Base-by-base conservation (phyloP, 2,113 vertebrate species). In the Corydoras sp. region DNA sequence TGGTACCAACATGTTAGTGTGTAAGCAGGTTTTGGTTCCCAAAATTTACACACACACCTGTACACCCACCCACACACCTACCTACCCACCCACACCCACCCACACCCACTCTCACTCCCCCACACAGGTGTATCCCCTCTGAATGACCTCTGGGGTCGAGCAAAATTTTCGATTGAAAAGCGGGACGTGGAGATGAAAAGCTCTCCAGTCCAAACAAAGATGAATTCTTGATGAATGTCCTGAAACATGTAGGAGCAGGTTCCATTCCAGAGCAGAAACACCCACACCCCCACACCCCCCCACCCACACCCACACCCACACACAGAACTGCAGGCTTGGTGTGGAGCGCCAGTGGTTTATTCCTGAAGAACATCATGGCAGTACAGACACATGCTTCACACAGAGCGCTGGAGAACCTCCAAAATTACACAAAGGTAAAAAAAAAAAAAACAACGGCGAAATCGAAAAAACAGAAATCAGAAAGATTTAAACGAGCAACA, bases 401-500 rank as follows among this genome's bases (percentile, higher is more conserved):
- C 51, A 64, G 71, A 74, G 75, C 62, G 54, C 58, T 59, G 29
- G 72, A 67, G 61, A 62, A 61, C 74, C 10, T 35, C 31, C 32
- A 1, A 68, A 72, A 74, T 80, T 54, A 60, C 74, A 69, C 58
- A 76, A 56, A 76, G 69, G 56, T 71, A 80, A 80, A 82, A 79
- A 72, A 81, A 73, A 61, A 63, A 81, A 74, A 59, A 70, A 78
- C 64, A 24, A 24, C 18, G 18, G 18, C 18, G 18, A 24, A 24
- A 80, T 69, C 55, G 70, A 74, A 60, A 73, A 74, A 56, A 58
- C 48, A 54, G 30, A 74, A 11, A 70, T 76, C 56, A 72, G 71
- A 61, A 61, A 49, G 58, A 78, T 82, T 24, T 76, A 81, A 61
- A 82, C 18, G 74, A 81, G 30, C 71, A 71, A 68, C 68, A 81